phyloP scores from a whole-genome alignment of 2,888 invertebrate species.

The Microdon myrmicae region DNA sequence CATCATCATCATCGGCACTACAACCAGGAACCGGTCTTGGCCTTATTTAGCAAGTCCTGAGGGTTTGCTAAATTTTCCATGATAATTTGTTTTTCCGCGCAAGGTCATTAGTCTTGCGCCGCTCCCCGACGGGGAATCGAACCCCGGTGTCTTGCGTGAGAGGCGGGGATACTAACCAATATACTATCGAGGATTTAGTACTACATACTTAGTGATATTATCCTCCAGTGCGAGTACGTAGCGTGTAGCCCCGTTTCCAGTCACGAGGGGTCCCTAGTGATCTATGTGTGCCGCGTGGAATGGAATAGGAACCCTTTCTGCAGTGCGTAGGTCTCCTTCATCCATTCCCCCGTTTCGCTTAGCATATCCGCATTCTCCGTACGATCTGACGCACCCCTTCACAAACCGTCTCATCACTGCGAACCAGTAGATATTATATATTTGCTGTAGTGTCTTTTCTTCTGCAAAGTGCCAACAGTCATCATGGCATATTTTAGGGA shows the following conservation, averaged over 20 bases:
- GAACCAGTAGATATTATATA: conserved; percentile 43
- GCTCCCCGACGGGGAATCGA: too few relatives aligned
- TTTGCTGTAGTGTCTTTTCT: conserved; percentile 40
- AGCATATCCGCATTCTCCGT: conserved; percentile 20
- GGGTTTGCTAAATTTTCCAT: too few relatives aligned
- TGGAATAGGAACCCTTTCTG: conserved; percentile 38
- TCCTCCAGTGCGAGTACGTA: conserved; percentile 24
- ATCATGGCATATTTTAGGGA: conserved; percentile 43
- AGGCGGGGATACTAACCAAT: too few relatives aligned
- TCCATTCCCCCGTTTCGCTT: not conserved
- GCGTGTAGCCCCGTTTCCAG: conserved; percentile 7
- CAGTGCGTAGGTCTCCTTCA: not conserved
- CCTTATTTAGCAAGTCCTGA: too few relatives aligned
- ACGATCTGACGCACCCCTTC: conserved; percentile 16
- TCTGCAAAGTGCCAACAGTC: conserved; percentile 41
- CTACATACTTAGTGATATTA: conserved; percentile 28
- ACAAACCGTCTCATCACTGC: conserved; percentile 24
- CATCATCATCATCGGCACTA: too few relatives aligned
- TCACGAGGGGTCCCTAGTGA: conserved; percentile 40
- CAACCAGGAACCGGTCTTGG: too few relatives aligned
- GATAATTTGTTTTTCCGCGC: too few relatives aligned
- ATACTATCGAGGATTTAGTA: too few relatives aligned
- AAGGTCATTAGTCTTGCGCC: too few relatives aligned
- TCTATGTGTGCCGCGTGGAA: conserved; percentile 44
- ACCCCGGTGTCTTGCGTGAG: too few relatives aligned